A percentile compares a stretch with the other conserved stretches of the same genome.
Evolutionary conservation across 2,888 invertebrate species (phyloP).

Genomic region (Dilophus febrilis): DNA sequence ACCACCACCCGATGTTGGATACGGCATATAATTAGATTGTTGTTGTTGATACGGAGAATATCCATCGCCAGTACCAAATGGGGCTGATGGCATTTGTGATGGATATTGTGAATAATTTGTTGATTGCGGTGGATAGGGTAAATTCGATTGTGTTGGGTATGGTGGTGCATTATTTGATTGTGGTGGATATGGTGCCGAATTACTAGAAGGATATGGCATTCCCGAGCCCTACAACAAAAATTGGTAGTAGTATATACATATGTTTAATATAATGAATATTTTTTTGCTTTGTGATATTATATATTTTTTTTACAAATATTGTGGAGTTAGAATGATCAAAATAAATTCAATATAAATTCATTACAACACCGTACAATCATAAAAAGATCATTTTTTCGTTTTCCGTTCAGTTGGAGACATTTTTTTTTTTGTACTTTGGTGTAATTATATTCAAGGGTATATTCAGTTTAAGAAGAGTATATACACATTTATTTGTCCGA

Average conservation of each 20-base stretch:
- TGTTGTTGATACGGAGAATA: slow-evolving; percentile 11
- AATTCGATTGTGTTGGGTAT: slow-evolving; percentile 2
- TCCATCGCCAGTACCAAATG: neutral
- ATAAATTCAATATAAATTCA: too few relatives aligned
- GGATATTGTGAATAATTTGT: too few relatives aligned
- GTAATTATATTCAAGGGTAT: too few relatives aligned
- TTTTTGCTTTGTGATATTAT: neutral
- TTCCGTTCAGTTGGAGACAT: too few relatives aligned
- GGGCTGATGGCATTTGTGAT: slow-evolving; percentile 22
- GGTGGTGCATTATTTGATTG: slow-evolving; percentile 4
- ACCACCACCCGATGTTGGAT: slow-evolving; percentile 11
- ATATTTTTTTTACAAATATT: too few relatives aligned
- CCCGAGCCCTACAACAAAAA: slow-evolving; percentile 27
- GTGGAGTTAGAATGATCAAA: too few relatives aligned
- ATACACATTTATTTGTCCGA: too few relatives aligned
- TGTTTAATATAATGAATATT: neutral
- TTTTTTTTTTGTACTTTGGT: too few relatives aligned
- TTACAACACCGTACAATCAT: too few relatives aligned
- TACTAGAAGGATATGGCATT: slow-evolving; percentile 21
- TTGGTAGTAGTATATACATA: neutral
- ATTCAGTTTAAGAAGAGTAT: too few relatives aligned
- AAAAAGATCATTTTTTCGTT: too few relatives aligned
- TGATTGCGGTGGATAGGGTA: slow-evolving; percentile 9
- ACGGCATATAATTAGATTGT: slow-evolving; percentile 8
- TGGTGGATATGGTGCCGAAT: slow-evolving; percentile 12